A percentile compares a stretch with the other conserved stretches of the same genome.
Conservation (phyloP, 2,797 vertebrate species). For the Aeoliscus strigatus region DNA sequence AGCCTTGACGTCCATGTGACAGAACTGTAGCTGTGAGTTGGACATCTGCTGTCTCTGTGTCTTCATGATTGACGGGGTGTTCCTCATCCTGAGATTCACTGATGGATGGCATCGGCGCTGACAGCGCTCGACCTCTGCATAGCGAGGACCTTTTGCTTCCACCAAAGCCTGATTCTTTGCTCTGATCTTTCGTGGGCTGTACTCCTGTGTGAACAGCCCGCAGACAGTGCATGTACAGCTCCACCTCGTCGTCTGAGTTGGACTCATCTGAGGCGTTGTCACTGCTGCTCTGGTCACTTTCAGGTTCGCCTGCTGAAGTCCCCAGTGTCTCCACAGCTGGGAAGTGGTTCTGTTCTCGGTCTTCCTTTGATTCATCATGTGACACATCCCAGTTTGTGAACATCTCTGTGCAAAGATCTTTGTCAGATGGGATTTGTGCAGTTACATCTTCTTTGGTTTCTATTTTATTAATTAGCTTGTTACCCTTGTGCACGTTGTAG, state of each 20-base stretch:
- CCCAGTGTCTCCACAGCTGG: not conserved
- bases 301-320: conserved; percentile 14
- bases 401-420: conserved; percentile 4
- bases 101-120: conserved; percentile 66
- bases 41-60: conserved; percentile 20
- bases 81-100: conserved; percentile 69
- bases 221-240: conserved; percentile 70
- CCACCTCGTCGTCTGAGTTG: conserved; percentile 73
- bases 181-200: conserved; percentile 21
- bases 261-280: conserved; percentile 59
- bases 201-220: conserved; percentile 45
- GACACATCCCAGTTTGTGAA: conserved; percentile 7
- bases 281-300: conserved; percentile 12
- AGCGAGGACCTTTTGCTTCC: conserved; percentile 39
- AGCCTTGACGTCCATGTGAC: conserved; percentile 40
- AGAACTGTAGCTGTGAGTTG: conserved; percentile 10
- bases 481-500: conserved; percentile 18
- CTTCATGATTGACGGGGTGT: conserved; percentile 32
- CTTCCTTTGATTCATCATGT: conserved; percentile 9
- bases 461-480: conserved; percentile 5
- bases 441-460: conserved; percentile 12
- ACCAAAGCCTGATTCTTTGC: conserved; percentile 15
- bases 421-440: conserved; percentile 11
- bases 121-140: conserved; percentile 44
- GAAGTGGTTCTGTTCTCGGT: not conserved